Conservation (phyloP, 2,888 invertebrate genomes). For the Hyles lineata region DNA sequence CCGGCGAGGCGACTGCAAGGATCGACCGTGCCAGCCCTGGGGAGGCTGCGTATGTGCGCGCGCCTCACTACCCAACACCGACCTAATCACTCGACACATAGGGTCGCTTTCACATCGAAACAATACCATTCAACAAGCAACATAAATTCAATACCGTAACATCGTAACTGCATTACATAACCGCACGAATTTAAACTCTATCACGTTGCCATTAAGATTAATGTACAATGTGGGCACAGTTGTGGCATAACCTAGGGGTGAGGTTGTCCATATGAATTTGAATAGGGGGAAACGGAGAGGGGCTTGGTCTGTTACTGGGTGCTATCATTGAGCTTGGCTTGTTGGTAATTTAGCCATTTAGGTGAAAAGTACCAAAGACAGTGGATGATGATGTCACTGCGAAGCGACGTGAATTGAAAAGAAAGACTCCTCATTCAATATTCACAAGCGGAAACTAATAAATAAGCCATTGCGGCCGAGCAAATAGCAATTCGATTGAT, state of each 20-base stretch:
- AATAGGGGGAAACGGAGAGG: slow-evolving; percentile 67
- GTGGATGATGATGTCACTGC: slow-evolving; percentile 4
- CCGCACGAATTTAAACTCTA: slow-evolving; percentile 49
- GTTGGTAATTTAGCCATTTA: slow-evolving; percentile 51
- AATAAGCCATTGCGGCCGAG: slow-evolving; percentile 23
- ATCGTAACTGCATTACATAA: slow-evolving; percentile 48
- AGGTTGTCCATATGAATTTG: slow-evolving; percentile 68
- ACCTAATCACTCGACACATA: slow-evolving; percentile 49
- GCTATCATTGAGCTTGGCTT: slow-evolving; percentile 68
- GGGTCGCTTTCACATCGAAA: slow-evolving; percentile 51
- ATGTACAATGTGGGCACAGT: neutral
- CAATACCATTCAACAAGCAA: slow-evolving; percentile 54
- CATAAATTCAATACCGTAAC: slow-evolving; percentile 52
- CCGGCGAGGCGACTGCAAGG: slow-evolving; percentile 82
- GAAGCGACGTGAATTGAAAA: neutral
- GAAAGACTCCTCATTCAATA: slow-evolving; percentile 11
- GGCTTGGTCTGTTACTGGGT: slow-evolving; percentile 71
- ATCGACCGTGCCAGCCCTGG: slow-evolving; percentile 81
- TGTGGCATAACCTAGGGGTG: slow-evolving; percentile 63
- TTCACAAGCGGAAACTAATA: slow-evolving; percentile 22
- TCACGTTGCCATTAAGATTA: slow-evolving; percentile 27
- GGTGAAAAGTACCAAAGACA: slow-evolving; percentile 30
- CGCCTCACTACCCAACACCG: slow-evolving; percentile 42
- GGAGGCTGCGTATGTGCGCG: slow-evolving; percentile 81
- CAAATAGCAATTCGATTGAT: slow-evolving; percentile 19